Evolutionary conservation across 2,888 invertebrate genomes (phyloP).

Genomic region (Urechis unicinctus): DNA sequence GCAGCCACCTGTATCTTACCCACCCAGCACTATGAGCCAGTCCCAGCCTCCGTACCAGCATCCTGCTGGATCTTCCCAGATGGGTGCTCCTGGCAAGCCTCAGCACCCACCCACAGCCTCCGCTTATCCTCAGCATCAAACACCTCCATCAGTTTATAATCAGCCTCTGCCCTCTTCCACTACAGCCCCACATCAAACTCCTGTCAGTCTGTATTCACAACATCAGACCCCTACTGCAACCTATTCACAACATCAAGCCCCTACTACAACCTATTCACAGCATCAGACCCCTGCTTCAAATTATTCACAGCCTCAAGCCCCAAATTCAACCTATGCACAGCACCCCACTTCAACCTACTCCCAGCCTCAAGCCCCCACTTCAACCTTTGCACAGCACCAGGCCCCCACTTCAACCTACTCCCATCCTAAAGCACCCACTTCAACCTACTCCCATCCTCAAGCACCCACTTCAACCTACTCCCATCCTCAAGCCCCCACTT

Average conservation of each 20-base stretch:
- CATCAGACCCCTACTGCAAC: constrained; percentile 2
- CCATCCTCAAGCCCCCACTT: no score
- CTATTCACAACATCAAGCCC: constrained; percentile 1
- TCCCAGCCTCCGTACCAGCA: no score
- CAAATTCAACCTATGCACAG: neutral
- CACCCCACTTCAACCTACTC: neutral
- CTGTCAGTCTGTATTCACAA: constrained; percentile 8
- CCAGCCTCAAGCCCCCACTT: no score
- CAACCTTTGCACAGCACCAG: no score
- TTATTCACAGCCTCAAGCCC: neutral
- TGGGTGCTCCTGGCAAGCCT: constrained; percentile 1
- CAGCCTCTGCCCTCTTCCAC: constrained; percentile 6
- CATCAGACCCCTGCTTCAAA: neutral
- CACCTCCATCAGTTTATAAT: constrained; percentile 2
- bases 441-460: no score
- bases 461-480: no score
- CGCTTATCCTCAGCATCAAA: constrained; percentile 2
- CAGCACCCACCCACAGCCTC: neutral
- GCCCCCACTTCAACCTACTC: no score
- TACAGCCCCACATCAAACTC: neutral
- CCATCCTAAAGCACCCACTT: no score
- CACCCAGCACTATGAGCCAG: no score
- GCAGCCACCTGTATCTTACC: no score
- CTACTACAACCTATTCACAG: neutral
- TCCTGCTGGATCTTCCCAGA: constrained; percentile 2